A percentile compares a stretch with the other conserved stretches of the same genome.
phyloP scores from a whole-genome alignment of 2,797 vertebrate species.

The Etheostoma perlongum region DNA sequence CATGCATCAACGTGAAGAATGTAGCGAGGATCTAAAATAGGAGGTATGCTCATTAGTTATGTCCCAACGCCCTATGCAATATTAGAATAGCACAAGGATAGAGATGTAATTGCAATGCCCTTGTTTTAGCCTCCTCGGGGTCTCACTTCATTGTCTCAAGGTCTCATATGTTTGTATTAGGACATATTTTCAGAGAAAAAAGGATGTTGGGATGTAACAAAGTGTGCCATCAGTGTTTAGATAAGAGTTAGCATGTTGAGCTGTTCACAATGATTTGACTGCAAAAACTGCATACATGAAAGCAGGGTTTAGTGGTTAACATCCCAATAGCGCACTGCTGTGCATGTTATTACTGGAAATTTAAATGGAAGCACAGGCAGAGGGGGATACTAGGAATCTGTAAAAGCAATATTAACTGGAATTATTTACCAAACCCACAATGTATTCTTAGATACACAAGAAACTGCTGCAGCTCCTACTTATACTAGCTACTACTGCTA shows the following conservation, averaged over 20 bases:
- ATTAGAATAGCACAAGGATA: conserved; percentile 22
- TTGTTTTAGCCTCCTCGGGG: conserved; percentile 11
- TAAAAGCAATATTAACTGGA: not conserved
- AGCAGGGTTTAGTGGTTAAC: not conserved
- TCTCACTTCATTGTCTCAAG: conserved; percentile 1
- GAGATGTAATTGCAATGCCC: not conserved
- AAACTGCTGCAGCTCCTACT: not conserved
- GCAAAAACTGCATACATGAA: not conserved
- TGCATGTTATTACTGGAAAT: not conserved
- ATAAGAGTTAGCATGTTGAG: not conserved
- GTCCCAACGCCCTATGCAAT: conserved; percentile 6
- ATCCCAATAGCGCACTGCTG: not conserved
- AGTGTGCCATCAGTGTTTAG: not conserved
- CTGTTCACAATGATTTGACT: not conserved
- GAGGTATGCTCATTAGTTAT: conserved; percentile 45
- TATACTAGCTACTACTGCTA: not conserved
- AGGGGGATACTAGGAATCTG: not conserved
- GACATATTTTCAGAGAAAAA: not conserved
- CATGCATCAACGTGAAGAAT: conserved; percentile 62
- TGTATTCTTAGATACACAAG: not conserved
- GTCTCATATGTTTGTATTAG: not conserved
- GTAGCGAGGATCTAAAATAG: conserved; percentile 42
- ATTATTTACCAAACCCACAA: not conserved
- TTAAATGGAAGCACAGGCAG: not conserved
- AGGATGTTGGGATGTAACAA: not conserved